Evolutionary conservation across 2,113 vertebrate genomes (phyloP).

Genomic region (Conger conger): DNA sequence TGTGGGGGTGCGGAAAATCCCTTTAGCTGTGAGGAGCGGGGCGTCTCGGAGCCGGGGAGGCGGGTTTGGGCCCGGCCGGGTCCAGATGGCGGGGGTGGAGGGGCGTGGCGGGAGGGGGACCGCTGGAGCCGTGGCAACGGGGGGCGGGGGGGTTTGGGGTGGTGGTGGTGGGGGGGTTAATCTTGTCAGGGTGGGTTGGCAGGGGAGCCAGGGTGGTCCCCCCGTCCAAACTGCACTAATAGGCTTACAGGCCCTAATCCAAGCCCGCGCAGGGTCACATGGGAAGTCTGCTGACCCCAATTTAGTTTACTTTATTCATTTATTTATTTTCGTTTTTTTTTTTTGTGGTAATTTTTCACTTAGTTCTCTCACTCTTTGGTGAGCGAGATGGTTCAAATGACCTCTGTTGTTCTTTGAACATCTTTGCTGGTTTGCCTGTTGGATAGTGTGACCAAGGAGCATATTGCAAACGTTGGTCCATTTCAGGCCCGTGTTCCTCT

Average conservation of each 20-base stretch:
- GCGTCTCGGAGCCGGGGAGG: background rate
- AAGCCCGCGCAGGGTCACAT: slow-evolving; percentile 48
- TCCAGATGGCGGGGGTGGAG: slow-evolving; percentile 24
- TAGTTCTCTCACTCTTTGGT: slow-evolving; percentile 30
- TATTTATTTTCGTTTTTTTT: slow-evolving; percentile 26
- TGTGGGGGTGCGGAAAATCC: slow-evolving; percentile 18
- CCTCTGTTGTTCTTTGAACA: background rate
- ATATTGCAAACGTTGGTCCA: background rate
- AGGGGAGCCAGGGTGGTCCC: slow-evolving; percentile 35
- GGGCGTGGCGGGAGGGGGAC: background rate
- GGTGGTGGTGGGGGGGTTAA: slow-evolving; percentile 19
- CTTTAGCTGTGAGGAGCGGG: slow-evolving; percentile 3
- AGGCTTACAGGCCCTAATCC: slow-evolving; percentile 59
- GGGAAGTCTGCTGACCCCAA: slow-evolving; percentile 54
- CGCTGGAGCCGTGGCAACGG: slow-evolving; percentile 8
- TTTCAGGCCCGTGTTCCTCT: background rate
- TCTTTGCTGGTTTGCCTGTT: background rate
- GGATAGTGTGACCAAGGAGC: background rate
- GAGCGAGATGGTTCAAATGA: background rate
- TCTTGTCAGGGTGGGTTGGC: slow-evolving; percentile 20
- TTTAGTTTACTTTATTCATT: slow-evolving; percentile 47
- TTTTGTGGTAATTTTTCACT: slow-evolving; percentile 16
- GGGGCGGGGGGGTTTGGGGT: no score
- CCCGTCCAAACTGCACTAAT: slow-evolving; percentile 46
- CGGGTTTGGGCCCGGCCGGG: slow-evolving; percentile 1